These are phyloP conservation scores for Ctenosaura bakeri DNA, from an alignment of 2,797 vertebrate genomes.

Conservation along the genomic window DNA sequence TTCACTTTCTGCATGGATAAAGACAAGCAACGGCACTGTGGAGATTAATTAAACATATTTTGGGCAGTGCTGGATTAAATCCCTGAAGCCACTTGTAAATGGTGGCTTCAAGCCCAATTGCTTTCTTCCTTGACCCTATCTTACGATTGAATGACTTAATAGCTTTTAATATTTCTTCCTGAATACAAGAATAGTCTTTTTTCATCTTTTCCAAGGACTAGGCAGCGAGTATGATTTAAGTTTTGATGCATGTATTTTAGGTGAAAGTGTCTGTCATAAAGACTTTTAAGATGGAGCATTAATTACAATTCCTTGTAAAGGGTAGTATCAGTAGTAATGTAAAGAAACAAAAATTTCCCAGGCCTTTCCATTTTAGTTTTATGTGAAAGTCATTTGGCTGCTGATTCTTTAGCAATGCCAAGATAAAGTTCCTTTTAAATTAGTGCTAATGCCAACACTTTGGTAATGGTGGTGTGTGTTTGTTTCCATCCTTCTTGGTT, in stretches of 20 bases:
- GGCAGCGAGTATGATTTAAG: constrained; percentile 2
- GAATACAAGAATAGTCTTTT: background rate
- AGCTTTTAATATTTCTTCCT: constrained; percentile 20
- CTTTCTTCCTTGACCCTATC: constrained; percentile 15
- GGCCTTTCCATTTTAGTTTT: constrained; percentile 18
- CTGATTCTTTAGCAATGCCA: constrained; percentile 20
- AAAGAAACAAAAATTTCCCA: constrained; percentile 43
- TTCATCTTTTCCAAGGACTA: constrained; percentile 20
- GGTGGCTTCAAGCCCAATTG: background rate
- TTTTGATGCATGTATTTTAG: constrained; percentile 45
- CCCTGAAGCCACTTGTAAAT: constrained; percentile 40
- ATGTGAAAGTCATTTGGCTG: constrained; percentile 19
- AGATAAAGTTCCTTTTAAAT: constrained; percentile 7
- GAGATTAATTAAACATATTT: constrained; percentile 53
- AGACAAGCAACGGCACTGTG: constrained; percentile 38
- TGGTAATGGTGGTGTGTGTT: background rate
- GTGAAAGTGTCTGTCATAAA: constrained; percentile 43
- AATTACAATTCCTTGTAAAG: constrained; percentile 28
- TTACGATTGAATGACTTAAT: constrained; percentile 18
- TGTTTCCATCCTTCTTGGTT: background rate
- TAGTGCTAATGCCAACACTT: background rate
- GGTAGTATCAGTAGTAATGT: constrained; percentile 20
- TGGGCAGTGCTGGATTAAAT: constrained; percentile 28
- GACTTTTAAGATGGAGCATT: constrained; percentile 43
- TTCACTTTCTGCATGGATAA: constrained; percentile 20